Base-by-base conservation (phyloP, 2,888 invertebrate genomes). In the Atrina japonica region DNA sequence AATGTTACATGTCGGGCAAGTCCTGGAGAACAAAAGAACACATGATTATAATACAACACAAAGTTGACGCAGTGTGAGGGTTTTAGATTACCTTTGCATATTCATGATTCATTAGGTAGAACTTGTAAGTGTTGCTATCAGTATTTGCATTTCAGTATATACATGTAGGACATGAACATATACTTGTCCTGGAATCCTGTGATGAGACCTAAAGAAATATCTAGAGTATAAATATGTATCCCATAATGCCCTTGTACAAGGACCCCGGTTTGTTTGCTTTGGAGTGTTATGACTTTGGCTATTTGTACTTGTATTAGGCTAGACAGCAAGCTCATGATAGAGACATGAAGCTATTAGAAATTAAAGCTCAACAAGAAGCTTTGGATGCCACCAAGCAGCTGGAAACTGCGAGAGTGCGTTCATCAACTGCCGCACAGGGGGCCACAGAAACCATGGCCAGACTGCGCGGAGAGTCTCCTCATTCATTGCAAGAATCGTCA, bases 291-390 rank as follows among this genome's bases (percentile, higher is more conserved):
- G 35, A 21, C 11, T 35, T 40, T 30, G 40, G 35, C 14, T 41
- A 5, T 35, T n/a, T 56, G 40, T 56, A n/a, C 18, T 23, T 61
- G 49, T 53, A 53, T 64, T 43, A 72, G 88, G 84, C 86, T 1
- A 80, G 85, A 41, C 87, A 89, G 61, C 88, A 87, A 65, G 79
- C 75, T 16, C 86, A 88, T 71, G 81, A 79, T 16, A 75, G 73
- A 11, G 85, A 88, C 40, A 75, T 88, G 81, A 80, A 83, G 50
- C 75, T 82, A 3, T 74, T 87, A n/a, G 82, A 86, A 63, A 63
- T 80, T 7, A 83, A 85, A 61, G 84, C 84, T 2, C 82, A 86
- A 66, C 77, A 83, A 50, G 88, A 88, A 53, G 77, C 84, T 0
- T 60, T 76, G 21, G 86, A 84, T 25, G 83, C 86, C 14, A 79